Percentiles rank a stretch among this genome's conserved stretches.
Conservation (phyloP, 2,797 vertebrate genomes). For the Oryzias sinensis region DNA sequence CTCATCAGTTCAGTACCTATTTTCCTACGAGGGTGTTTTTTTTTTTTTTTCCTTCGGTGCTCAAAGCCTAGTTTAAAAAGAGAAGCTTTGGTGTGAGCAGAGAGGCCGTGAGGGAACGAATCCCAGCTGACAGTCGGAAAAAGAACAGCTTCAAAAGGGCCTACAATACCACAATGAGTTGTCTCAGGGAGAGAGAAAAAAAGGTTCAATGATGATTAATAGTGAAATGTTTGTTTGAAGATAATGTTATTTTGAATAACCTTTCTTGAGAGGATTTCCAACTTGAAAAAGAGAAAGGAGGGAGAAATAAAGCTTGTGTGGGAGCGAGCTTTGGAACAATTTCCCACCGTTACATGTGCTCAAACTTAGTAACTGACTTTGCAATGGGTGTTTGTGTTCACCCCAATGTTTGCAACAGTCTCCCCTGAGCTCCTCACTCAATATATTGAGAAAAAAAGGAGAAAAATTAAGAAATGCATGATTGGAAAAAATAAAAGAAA, state of each 20-base stretch:
- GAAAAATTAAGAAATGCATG: slow-evolving; percentile 6
- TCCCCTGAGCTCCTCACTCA: slow-evolving; percentile 15
- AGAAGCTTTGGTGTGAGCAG: slow-evolving; percentile 81
- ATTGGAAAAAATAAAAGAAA: slow-evolving; percentile 22
- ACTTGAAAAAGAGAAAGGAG: slow-evolving; percentile 60
- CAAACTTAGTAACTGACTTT: slow-evolving; percentile 50
- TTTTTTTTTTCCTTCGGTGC: slow-evolving; percentile 63
- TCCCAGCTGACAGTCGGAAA: slow-evolving; percentile 72
- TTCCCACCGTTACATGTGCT: slow-evolving; percentile 75
- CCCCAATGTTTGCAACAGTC: slow-evolving; percentile 32
- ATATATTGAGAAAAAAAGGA: slow-evolving; percentile 1
- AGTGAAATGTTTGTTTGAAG: slow-evolving; percentile 86
- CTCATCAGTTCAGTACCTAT: slow-evolving; percentile 78
- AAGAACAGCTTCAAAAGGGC: slow-evolving; percentile 79
- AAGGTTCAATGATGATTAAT: slow-evolving; percentile 81
- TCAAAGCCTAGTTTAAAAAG: slow-evolving; percentile 79
- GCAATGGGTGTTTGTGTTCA: slow-evolving; percentile 39
- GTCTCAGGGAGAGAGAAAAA: slow-evolving; percentile 58
- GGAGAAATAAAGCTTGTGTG: slow-evolving; percentile 62
- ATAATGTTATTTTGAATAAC: slow-evolving; percentile 81
- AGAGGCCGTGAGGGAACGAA: slow-evolving; percentile 73
- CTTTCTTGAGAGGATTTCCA: slow-evolving; percentile 79
- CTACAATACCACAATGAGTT: slow-evolving; percentile 72
- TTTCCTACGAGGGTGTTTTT: slow-evolving; percentile 72
- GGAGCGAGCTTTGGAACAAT: slow-evolving; percentile 62